Base-by-base conservation (phyloP, 2,888 invertebrate species). In the Calephelis perditalis region DNA sequence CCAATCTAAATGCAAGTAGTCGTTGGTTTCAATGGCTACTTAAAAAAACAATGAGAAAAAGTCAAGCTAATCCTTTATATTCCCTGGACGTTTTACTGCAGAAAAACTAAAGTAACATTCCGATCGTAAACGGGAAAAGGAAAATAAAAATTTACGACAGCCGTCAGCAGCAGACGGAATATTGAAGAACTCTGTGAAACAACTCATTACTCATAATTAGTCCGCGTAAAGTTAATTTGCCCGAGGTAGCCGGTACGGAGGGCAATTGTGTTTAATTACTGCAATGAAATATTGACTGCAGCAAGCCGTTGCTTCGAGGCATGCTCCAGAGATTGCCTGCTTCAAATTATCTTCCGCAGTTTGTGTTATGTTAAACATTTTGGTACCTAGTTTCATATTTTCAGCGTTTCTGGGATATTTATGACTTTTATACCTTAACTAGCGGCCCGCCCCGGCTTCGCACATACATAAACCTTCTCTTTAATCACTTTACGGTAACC, bases 131-230 rank as follows among this genome's bases (percentile, higher is more conserved):
- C 65, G 65, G 65, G 62, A 57, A 62, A 62, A 66, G 58, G 64
- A 65, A 65, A 71, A 76, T 73, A 77, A 76, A 77, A 79, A 76
- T 76, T 71, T 70, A 73, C 72, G 67, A 66, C 71, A 69, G 59
- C 70, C 72, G 70, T 70, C 69, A 69, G 66, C 64, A 67, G 69
- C 73, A 73, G 73, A 70, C 68, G 69, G 71, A 73, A 73, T 77
- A 80, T 78, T 73, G 75, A 76, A 79, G 73, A 65, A 70, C 73
- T 74, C 72, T 67, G 68, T 68, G 68, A 71, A 77, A 74, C 72
- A 75, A 76, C 77, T 78, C 79, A 81, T 85, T 81, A 79, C 75
- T 86, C 81, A 82, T 84, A 86, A 86, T 86, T 85, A 86, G 79
- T 40, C 74, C 68, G 70, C 73, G 77, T 77, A 77, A 84, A 84